Evolutionary conservation across 2,797 vertebrate genomes (phyloP).

Genomic region (Urocyon cinereoargenteus): DNA sequence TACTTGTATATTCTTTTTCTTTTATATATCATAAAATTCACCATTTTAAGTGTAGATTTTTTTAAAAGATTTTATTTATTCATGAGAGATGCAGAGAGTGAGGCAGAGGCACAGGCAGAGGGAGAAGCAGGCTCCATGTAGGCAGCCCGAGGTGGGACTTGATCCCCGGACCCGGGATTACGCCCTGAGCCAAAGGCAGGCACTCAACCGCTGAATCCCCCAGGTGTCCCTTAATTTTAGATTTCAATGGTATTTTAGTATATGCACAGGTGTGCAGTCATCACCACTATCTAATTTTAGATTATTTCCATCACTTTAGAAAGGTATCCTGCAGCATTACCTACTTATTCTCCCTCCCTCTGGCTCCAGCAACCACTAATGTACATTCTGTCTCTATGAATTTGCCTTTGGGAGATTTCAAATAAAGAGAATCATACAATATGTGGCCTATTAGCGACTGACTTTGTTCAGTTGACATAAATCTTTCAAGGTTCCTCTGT

Average conservation of each 20-base stretch:
- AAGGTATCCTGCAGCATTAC: background rate
- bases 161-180: no score
- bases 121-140: no score
- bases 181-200: no score
- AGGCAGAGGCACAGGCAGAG: no score
- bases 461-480: background rate
- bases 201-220: no score
- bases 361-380: background rate
- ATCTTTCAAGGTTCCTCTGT: background rate
- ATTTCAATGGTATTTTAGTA: background rate
- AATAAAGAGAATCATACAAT: background rate
- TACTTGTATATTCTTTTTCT: background rate
- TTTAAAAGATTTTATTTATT: no score
- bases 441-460: background rate
- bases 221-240: background rate
- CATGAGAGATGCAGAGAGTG: no score
- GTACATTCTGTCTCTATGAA: background rate
- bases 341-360: background rate
- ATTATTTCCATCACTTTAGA: background rate
- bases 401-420: background rate
- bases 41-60: background rate
- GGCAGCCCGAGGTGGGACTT: no score
- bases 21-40: background rate
- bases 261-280: background rate
- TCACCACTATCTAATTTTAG: background rate